Evolutionary conservation across 1,140 invertebrate species (phyloP).

Genomic region (Asobara japonica): DNA sequence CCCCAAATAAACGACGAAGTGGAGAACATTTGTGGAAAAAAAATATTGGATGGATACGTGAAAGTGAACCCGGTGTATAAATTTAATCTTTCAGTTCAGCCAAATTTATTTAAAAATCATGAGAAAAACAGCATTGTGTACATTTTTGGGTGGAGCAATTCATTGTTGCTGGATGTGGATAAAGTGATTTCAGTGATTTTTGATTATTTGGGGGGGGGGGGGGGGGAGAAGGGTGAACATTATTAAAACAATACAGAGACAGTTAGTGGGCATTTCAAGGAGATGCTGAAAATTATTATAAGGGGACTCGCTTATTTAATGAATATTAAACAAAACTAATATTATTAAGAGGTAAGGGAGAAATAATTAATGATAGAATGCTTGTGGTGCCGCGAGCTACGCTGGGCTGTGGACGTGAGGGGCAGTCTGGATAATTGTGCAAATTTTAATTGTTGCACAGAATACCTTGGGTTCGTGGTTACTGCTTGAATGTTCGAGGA

Average conservation of each 20-base stretch:
- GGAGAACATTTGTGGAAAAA: not conserved
- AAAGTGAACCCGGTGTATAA: conserved; percentile 6
- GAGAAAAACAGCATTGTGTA: too few species aligned
- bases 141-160: too few species aligned
- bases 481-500: not conserved
- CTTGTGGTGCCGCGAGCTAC: conserved; percentile 3
- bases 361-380: conserved; percentile 4
- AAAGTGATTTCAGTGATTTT: too few species aligned
- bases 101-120: too few species aligned
- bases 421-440: not conserved
- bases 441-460: not conserved
- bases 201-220: not conserved
- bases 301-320: conserved; percentile 55
- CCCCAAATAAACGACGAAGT: too few species aligned
- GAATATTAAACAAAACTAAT: conserved; percentile 36
- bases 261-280: conserved; percentile 37
- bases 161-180: too few species aligned
- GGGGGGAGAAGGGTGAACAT: conserved; percentile 17
- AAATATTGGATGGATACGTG: not conserved
- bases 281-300: conserved; percentile 36
- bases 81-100: not conserved
- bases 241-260: conserved; percentile 28
- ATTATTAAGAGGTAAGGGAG: conserved; percentile 13
- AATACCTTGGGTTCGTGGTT: not conserved
- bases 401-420: not conserved